A percentile compares a stretch with the other conserved stretches of the same genome.
These are phyloP conservation scores for Tetramorium alpestre DNA, from an alignment of 1,140 invertebrate species.

Conservation along the genomic window DNA sequence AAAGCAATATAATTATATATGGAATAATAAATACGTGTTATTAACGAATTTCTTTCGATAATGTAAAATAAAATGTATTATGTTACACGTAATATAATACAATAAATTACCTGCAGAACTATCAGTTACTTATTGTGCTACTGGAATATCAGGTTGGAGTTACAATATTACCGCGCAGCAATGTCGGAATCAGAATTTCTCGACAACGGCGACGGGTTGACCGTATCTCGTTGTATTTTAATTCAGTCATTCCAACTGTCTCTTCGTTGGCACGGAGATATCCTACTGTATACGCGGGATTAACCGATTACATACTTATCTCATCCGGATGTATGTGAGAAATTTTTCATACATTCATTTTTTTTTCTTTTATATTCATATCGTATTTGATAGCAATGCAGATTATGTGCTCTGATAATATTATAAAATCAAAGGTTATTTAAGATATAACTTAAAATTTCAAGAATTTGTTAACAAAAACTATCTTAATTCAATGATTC, in stretches of 20 bases:
- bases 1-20: background rate
- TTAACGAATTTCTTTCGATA: too few relatives aligned
- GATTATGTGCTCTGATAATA: background rate
- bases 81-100: constrained; percentile 28
- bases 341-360: background rate
- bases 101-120: constrained; percentile 43
- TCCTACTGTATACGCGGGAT: constrained; percentile 22
- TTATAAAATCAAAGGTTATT: background rate
- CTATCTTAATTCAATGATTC: background rate
- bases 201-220: constrained; percentile 24
- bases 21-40: background rate
- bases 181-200: constrained; percentile 63
- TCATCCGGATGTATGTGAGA: background rate
- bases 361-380: background rate
- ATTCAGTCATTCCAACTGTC: constrained; percentile 43
- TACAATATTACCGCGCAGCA: constrained; percentile 49
- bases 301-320: constrained; percentile 29
- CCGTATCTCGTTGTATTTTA: constrained; percentile 55
- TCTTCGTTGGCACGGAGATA: background rate
- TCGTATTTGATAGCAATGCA: background rate
- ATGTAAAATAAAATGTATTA: too few relatives aligned
- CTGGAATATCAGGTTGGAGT: constrained; percentile 49
- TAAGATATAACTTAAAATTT: background rate
- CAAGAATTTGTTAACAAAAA: background rate
- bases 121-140: constrained; percentile 60